Conservation (phyloP, 2,888 invertebrate species). For the Perizoma flavofasciatum region DNA sequence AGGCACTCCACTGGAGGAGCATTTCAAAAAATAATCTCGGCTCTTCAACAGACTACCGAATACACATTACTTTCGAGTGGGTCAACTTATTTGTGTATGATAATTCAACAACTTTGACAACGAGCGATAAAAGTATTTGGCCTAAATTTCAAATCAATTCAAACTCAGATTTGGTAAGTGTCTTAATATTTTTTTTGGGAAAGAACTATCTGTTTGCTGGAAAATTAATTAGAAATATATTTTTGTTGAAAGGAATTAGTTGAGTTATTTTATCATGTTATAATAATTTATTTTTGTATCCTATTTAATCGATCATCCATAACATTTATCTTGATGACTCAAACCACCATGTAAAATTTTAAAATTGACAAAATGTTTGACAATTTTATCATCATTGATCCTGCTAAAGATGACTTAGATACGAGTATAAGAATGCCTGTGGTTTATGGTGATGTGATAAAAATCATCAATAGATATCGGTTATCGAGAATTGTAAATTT, state of each 20-base stretch:
- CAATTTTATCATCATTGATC: slow-evolving; percentile 32
- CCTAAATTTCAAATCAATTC: slow-evolving; percentile 4
- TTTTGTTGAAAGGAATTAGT: too few species aligned
- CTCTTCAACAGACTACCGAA: slow-evolving; percentile 76
- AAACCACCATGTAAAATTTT: too few species aligned
- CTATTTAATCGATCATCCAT: too few species aligned
- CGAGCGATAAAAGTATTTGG: slow-evolving; percentile 35
- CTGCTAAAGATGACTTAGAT: slow-evolving; percentile 38
- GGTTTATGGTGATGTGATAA: neutral
- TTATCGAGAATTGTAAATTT: too few species aligned
- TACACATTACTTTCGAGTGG: slow-evolving; percentile 77
- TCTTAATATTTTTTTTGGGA: too few species aligned
- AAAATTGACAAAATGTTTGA: neutral
- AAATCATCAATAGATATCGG: too few species aligned
- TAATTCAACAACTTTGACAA: slow-evolving; percentile 58
- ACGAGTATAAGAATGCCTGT: slow-evolving; percentile 15
- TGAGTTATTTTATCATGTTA: too few species aligned
- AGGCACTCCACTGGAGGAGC: slow-evolving; percentile 81
- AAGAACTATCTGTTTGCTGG: too few species aligned
- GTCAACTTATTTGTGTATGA: slow-evolving; percentile 71
- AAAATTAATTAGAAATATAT: too few species aligned
- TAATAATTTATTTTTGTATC: too few species aligned
- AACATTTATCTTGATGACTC: too few species aligned
- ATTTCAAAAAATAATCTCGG: slow-evolving; percentile 81
- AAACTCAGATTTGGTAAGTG: slow-evolving; percentile 2